Evolutionary conservation across 2,113 vertebrate species (phyloP).

Genomic region (Apeltes quadracus): DNA sequence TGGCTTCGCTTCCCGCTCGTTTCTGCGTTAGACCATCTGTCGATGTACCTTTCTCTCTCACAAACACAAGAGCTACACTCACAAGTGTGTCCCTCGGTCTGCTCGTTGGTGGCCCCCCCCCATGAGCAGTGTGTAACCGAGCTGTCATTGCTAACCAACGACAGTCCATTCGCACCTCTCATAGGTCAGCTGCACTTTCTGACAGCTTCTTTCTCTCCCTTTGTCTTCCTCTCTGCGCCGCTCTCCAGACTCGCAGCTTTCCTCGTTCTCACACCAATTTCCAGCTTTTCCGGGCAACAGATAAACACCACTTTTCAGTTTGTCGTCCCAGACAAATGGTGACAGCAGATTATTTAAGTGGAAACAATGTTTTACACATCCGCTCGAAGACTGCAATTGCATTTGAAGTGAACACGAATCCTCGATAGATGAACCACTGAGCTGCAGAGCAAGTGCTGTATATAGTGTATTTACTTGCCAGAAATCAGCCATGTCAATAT

Average conservation of each 20-base stretch:
- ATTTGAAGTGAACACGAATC: constrained; percentile 17
- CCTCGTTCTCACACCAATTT: constrained; percentile 22
- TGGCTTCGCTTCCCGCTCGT: constrained; percentile 13
- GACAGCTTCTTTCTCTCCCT: constrained; percentile 51
- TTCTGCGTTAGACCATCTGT: constrained; percentile 38
- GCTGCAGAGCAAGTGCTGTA: constrained; percentile 3
- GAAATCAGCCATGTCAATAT: constrained; percentile 18
- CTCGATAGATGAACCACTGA: constrained; percentile 2
- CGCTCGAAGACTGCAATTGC: constrained; percentile 13
- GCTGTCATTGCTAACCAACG: constrained; percentile 65
- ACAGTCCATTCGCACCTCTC: constrained; percentile 45
- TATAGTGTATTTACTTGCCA: background rate
- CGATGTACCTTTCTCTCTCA: background rate
- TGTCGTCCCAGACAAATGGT: constrained; percentile 44
- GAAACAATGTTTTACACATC: constrained; percentile 43
- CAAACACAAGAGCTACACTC: constrained; percentile 5
- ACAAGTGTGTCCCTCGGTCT: background rate
- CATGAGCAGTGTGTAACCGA: constrained; percentile 52
- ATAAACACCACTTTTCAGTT: constrained; percentile 39
- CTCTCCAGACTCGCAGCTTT: constrained; percentile 24
- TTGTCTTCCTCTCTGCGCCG: background rate
- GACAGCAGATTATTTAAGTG: constrained; percentile 25
- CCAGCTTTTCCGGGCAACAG: constrained; percentile 14
- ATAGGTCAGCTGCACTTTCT: constrained; percentile 59
- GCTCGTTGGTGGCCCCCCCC: constrained; percentile 51